Base-by-base conservation (phyloP, 92 coral and sea anemone species). In the Phymanthus crucifer region DNA sequence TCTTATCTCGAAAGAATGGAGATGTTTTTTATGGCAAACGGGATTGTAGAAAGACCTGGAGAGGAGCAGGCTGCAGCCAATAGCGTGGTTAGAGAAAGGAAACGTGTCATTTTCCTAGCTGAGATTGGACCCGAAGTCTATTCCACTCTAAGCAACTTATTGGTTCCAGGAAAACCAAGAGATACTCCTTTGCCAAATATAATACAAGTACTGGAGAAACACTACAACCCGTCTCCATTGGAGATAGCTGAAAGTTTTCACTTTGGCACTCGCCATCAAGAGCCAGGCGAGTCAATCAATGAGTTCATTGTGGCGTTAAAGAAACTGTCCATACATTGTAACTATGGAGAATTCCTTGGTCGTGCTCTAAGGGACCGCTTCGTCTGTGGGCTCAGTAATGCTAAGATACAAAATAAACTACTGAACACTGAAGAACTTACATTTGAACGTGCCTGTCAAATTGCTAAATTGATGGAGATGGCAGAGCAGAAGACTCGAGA, bases 381-480 rank as follows among this genome's bases (percentile, higher is more conserved):
- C 16, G 90, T 90, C 0, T 87, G 90, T 75, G 93, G 93, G 0
- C 73, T 83, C 27, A 73, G 35, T 82, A 75, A 83, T 34, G 37
- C n/a, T 14, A 78, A 77, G 46, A 90, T 83, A 32, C 88, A 90
- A 64, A 90, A 86, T n/a, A 83, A 84, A 35, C 66, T 84, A 21
- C 45, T 90, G 69, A 77, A 52, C 64, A 70, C 66, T 1, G 80
- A 24, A 7, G 84, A 85, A 16, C 86, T 83, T 6, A 90, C 83
- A 21, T 86, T 90, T 46, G 83, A 89, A 19, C 24, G 50, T 50
- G 88, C 88, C 21, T 80, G 81, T 66, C 72, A 86, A 18, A 83
- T 85, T 21, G 87, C 91, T 1, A 76, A 76, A 35, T 32, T 86
- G 18, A 78, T 83, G 90, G 96, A 91, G 80, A 88, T 89, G 84